Conservation (phyloP, 2,888 invertebrate genomes). For the Heteropelma amictum region DNA sequence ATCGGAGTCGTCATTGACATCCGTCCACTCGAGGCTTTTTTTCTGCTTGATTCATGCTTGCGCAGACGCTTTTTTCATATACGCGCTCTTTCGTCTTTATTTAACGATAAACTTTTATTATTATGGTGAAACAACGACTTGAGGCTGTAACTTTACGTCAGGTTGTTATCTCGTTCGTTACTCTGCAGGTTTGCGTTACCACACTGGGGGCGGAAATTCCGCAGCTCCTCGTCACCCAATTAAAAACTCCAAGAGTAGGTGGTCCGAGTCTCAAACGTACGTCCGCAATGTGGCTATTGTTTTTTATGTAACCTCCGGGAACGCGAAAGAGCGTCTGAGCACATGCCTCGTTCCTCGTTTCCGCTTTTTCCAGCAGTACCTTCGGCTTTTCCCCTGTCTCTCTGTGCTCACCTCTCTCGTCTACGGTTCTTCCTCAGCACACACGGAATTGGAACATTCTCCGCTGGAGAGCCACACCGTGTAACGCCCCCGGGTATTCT, state of each 20-base stretch:
- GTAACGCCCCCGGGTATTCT: slow-evolving; percentile 29
- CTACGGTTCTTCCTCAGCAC: slow-evolving; percentile 1
- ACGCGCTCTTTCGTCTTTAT: not conserved
- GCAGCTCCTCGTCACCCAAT: slow-evolving; percentile 28
- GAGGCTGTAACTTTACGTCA: not conserved
- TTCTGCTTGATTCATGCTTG: not conserved
- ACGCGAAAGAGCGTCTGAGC: slow-evolving; percentile 19
- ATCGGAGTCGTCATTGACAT: too few species aligned
- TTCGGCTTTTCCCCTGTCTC: not conserved
- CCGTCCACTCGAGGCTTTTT: too few species aligned
- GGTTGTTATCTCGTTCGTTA: slow-evolving; percentile 4
- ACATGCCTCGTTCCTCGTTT: slow-evolving; percentile 31
- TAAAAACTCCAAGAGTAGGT: slow-evolving; percentile 40
- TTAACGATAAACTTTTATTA: slow-evolving; percentile 3
- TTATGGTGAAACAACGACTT: slow-evolving; percentile 1
- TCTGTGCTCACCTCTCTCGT: not conserved
- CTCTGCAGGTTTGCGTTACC: not conserved
- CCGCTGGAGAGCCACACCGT: slow-evolving; percentile 9
- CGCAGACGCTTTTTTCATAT: not conserved
- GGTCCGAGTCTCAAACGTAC: not conserved
- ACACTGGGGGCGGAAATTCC: slow-evolving; percentile 10
- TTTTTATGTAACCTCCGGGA: slow-evolving; percentile 32
- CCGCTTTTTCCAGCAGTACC: not conserved
- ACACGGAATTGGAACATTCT: slow-evolving; percentile 9
- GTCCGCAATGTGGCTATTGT: slow-evolving; percentile 25